phyloP scores from a whole-genome alignment of 2,113 vertebrate species.

The Anser brachyrhynchus region DNA sequence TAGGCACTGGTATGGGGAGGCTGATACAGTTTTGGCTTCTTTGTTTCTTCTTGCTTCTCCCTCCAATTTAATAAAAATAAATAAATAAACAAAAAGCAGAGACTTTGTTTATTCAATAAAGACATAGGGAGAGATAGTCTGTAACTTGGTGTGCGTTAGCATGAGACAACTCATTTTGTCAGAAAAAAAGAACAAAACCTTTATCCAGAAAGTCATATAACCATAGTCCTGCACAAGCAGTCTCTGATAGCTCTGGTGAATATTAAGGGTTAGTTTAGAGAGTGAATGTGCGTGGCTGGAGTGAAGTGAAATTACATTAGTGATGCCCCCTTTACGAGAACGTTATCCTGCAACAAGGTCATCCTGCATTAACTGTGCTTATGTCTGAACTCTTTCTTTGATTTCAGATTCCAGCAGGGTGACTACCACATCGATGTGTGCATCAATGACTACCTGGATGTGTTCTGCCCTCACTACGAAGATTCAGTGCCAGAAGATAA shows the following conservation, averaged over 20 bases:
- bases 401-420: constrained; percentile 89
- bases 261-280: neutral
- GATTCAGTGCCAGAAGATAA: constrained; percentile 92
- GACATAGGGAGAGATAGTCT: neutral
- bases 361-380: neutral
- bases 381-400: neutral
- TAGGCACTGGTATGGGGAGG: neutral
- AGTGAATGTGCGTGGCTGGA: neutral
- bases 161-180: neutral
- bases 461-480: constrained; percentile 98
- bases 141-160: neutral
- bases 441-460: constrained; percentile 98
- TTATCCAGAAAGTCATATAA: neutral
- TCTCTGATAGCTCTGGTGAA: neutral
- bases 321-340: neutral
- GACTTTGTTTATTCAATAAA: neutral
- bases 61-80: neutral
- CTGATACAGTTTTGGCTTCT: neutral
- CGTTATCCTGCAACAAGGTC: neutral
- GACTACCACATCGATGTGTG: constrained; percentile 99
- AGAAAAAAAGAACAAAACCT: neutral
- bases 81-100: neutral
- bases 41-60: neutral
- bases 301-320: neutral
- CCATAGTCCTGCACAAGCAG: neutral